Base-by-base conservation (phyloP, 37 sponge, comb jelly and placozoan species). In the Halichondria panicea region DNA sequence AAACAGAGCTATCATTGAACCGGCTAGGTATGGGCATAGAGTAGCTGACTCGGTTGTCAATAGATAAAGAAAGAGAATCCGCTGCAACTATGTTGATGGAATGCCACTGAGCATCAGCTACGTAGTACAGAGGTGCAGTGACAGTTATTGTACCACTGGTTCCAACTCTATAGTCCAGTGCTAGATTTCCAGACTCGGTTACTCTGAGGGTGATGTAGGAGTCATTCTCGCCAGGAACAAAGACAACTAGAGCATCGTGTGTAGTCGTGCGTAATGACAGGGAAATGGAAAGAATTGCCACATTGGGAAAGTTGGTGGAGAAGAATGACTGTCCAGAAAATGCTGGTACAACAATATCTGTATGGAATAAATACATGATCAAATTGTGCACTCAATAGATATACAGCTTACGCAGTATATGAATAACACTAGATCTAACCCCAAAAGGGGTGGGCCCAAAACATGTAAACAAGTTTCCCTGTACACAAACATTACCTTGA, bases 321-420 rank as follows among this genome's bases (percentile, higher is more conserved):
- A 72, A 32, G 38, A 64, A 77, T 5, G 85, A 84, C 37, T 71
- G 56, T 18, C 72, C 70, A 48, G 57, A 66, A 67, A 84, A 84
- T 37, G 33, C 41, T 0, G 79, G 79, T 0, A 71, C 57, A n/a
- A 1, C 18, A 2, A 82, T 55, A 21, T 9, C 43, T 57, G 15
- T 71, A 48, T 15, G 21, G 21, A 34, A n/a, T 36, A 22, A 65
- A 9, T 34, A n/a, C n/a, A n/a, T n/a, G n/a, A n/a, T n/a, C n/a
- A n/a, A n/a, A n/a, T n/a, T n/a, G n/a, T n/a, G n/a, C n/a, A n/a
- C n/a, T n/a, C n/a, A n/a, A n/a, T n/a, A n/a, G n/a, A n/a, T n/a
- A n/a, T n/a, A n/a, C n/a, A n/a, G n/a, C n/a, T n/a, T n/a, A n/a
- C n/a, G n/a, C n/a, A n/a, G n/a, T n/a, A n/a, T n/a, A n/a, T n/a